Conservation (phyloP, 2,113 vertebrate genomes). For the Pangasianodon gigas region DNA sequence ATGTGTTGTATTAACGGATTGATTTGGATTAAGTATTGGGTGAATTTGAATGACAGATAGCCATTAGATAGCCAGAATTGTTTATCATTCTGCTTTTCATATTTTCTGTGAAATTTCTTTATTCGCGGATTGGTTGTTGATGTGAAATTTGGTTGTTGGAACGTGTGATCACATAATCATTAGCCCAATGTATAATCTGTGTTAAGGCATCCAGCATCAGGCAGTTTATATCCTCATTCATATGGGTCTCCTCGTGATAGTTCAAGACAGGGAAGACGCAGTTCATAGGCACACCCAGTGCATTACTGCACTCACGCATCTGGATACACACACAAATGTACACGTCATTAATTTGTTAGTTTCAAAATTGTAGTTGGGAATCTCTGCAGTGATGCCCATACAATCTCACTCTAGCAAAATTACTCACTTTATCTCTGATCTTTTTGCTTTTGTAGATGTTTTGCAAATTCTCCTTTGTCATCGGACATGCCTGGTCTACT, state of each 20-base stretch:
- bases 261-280: constrained; percentile 34
- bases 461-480: not conserved
- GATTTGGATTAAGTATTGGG: not conserved
- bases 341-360: not conserved
- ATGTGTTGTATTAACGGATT: not conserved
- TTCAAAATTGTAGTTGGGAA: not conserved
- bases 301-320: constrained; percentile 13
- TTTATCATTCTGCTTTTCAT: not conserved
- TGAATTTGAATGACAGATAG: not conserved
- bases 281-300: constrained; percentile 8
- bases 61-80: not conserved
- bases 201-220: constrained; percentile 32
- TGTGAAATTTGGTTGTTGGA: not conserved
- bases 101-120: not conserved
- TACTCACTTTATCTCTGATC: constrained; percentile 19
- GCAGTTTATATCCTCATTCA: constrained; percentile 20
- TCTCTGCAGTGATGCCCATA: not conserved
- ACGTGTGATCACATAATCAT: constrained; percentile 6
- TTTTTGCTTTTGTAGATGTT: constrained; percentile 34
- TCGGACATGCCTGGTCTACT: not conserved
- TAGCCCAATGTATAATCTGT: not conserved
- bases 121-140: not conserved
- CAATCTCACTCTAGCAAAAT: not conserved
- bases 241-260: constrained; percentile 3
- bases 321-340: constrained; percentile 24